Conservation (phyloP, 2,797 vertebrate species). For the Channallabes apus region DNA sequence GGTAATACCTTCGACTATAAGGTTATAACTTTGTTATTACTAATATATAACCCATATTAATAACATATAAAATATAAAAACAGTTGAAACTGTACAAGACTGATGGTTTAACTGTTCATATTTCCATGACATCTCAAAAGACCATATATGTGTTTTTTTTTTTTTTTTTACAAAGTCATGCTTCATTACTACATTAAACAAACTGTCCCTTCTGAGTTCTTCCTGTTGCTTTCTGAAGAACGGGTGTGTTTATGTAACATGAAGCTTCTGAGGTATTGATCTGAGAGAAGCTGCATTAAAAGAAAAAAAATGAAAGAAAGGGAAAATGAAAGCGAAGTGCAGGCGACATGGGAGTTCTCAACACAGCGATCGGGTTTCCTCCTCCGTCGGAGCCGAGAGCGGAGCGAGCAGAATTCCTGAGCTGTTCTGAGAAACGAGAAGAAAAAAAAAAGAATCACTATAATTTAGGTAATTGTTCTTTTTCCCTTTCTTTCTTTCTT, state of each 20-base stretch:
- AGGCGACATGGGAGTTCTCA: constrained; percentile 42
- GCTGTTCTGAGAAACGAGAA: constrained; percentile 42
- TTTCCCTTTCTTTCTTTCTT: neutral
- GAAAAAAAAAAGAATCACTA: constrained; percentile 39
- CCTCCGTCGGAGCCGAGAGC: constrained; percentile 44
- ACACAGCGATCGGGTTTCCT: constrained; percentile 58
- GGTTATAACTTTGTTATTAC: neutral
- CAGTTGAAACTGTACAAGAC: neutral
- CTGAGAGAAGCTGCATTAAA: neutral
- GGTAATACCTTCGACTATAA: too few species aligned
- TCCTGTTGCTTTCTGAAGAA: neutral
- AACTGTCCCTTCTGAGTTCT: neutral
- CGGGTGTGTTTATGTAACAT: neutral
- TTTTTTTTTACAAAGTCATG: neutral
- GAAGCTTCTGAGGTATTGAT: constrained; percentile 10
- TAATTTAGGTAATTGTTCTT: constrained; percentile 59
- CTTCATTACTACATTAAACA: neutral
- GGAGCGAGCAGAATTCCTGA: constrained; percentile 52
- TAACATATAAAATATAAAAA: neutral
- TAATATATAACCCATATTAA: neutral
- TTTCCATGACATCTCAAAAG: too few species aligned
- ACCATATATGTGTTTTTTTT: neutral
- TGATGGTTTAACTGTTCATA: neutral
- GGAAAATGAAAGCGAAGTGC: neutral
- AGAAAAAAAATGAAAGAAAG: too few species aligned